Percentiles rank a stretch among this genome's conserved stretches.
phyloP scores from a whole-genome alignment of 2,113 vertebrate species.

The Lagenorhynchus albirostris region DNA sequence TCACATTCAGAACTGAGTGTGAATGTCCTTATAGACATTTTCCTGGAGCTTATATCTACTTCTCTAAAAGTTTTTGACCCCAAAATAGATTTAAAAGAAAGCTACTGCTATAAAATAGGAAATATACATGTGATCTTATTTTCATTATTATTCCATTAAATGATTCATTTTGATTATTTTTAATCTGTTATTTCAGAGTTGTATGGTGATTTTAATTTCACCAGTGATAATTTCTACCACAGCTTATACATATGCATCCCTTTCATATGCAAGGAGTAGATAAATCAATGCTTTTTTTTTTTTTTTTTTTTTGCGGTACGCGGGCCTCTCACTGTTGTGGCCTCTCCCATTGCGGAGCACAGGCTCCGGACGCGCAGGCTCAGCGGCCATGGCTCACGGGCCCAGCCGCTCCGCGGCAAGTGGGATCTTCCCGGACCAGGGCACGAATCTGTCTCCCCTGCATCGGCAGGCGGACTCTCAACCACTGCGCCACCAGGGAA shows the following conservation, averaged over 20 bases:
- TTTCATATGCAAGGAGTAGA: not conserved
- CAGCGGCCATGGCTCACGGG: too few relatives aligned
- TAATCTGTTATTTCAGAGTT: not conserved
- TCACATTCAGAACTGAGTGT: not conserved
- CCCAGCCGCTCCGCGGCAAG: too few relatives aligned
- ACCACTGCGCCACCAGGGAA: too few relatives aligned
- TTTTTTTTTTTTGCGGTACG: too few relatives aligned
- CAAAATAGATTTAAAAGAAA: not conserved
- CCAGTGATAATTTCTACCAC: not conserved
- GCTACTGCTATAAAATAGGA: not conserved
- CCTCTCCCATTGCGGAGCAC: too few relatives aligned
- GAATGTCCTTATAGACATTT: not conserved
- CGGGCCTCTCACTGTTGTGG: too few relatives aligned
- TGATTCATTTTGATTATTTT: slow-evolving; percentile 2
- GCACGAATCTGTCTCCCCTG: too few relatives aligned
- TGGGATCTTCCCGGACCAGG: too few relatives aligned
- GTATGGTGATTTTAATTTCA: not conserved
- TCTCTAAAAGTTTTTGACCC: not conserved
- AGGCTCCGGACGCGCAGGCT: too few relatives aligned
- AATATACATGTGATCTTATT: not conserved
- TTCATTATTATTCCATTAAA: slow-evolving; percentile 10
- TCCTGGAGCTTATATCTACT: not conserved
- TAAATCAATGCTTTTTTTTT: not conserved
- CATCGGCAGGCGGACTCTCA: too few relatives aligned
- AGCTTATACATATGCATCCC: not conserved